These are phyloP conservation scores for Rousettus madagascariensis DNA, from an alignment of 2,797 vertebrate species.

Conservation along the genomic window DNA sequence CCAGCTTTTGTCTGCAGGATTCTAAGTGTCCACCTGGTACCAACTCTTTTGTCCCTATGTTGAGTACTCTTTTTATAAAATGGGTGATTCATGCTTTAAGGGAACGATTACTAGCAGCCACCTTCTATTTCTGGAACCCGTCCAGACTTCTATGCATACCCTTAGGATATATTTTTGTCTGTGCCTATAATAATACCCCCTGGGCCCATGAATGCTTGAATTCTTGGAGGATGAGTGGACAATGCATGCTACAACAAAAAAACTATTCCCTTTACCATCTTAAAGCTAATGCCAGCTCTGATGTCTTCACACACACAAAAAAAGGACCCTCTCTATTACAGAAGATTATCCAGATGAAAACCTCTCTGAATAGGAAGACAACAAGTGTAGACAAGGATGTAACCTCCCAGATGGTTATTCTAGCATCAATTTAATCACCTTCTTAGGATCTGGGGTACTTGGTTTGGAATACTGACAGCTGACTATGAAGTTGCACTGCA, in stretches of 20 bases:
- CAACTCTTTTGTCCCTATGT: too few species aligned
- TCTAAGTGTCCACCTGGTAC: too few species aligned
- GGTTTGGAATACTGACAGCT: not conserved
- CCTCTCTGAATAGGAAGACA: not conserved
- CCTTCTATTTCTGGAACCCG: not conserved
- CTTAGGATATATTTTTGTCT: not conserved
- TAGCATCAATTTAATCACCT: not conserved
- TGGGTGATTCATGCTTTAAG: too few species aligned
- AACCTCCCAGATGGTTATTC: not conserved
- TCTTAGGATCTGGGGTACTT: not conserved
- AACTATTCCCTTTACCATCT: not conserved
- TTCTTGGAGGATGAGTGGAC: not conserved
- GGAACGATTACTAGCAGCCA: too few species aligned
- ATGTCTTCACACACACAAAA: not conserved
- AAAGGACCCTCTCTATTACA: not conserved
- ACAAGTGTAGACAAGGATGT: not conserved
- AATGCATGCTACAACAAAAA: not conserved
- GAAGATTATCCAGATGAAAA: not conserved
- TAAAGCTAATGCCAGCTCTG: not conserved
- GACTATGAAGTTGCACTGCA: not conserved
- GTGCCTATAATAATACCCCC: not conserved
- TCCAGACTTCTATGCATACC: not conserved
- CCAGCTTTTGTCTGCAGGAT: too few species aligned
- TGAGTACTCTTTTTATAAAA: too few species aligned
- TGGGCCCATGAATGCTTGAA: not conserved